Evolutionary conservation across 92 coral and sea anemone species (phyloP), one percentile per base, ranked within the genome.

Genomic region (Bergia puertoricense): DNA sequence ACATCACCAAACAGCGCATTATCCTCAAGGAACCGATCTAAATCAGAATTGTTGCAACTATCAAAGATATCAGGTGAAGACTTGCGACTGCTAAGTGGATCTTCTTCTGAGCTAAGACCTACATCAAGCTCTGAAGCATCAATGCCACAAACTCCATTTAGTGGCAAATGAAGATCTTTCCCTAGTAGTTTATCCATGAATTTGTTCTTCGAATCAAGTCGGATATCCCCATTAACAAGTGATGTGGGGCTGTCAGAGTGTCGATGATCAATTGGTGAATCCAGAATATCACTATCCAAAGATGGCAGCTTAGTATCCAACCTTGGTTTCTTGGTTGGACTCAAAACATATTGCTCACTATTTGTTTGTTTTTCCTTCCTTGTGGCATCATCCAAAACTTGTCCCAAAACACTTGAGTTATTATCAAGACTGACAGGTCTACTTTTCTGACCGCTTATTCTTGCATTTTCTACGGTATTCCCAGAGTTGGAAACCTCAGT

Each of bases 1-100:
- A 95, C 91, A 89, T 95, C 98, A 80, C 96, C 94, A 90, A 95
- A 95, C 89, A 95, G 79, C 11, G 94, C 98, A 36, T 95, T 95
- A 54, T 95, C 98, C 76, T 95, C 98, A 15, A 95, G 89, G 76
- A 93, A 95, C 86, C 91, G 92, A 72, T 95, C 98, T 86, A 95
- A 93, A 89, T 95, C 98, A 11, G 98, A 95, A 77, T 93, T 95
- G 40, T 94, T 93, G 74, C 94, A 96, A 85, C 96, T 91, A 74
- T 92, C 98, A 67, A 95, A 95, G 50, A 95, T 76, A 92, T 95
- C 98, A 0, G 98, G 98, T 38, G 98, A 91, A 2, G 98, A 95
- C 1, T 93, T 91, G 73, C 94, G 94, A 72, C 96, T 93, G 65
- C 93, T 89, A 15, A 95, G 92, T 36, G 93, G 90, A 88, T 95